Percentiles rank a stretch among this genome's conserved stretches.
phyloP scores from a whole-genome alignment of 2,797 vertebrate genomes.

The Sebastes cheni region DNA sequence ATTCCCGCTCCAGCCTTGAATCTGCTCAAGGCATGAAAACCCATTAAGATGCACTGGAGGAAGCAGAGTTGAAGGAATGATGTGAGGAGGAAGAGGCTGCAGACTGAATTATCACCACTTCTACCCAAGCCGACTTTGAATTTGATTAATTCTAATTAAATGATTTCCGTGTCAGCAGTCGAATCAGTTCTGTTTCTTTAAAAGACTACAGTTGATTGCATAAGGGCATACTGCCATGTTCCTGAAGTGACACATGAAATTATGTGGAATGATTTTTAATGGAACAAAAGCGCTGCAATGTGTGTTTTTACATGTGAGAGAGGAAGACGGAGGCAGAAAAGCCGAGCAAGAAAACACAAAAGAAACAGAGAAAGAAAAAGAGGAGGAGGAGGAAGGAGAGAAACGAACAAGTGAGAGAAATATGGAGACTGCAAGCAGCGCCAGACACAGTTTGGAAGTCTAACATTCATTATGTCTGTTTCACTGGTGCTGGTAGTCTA shows the following conservation, averaged over 20 bases:
- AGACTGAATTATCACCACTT: slow-evolving; percentile 49
- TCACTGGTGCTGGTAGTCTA: slow-evolving; percentile 49
- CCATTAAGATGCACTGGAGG: slow-evolving; percentile 70
- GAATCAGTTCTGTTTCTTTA: slow-evolving; percentile 31
- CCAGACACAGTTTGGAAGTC: slow-evolving; percentile 50
- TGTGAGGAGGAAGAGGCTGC: slow-evolving; percentile 38
- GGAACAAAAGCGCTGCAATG: background rate
- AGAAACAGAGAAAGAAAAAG: background rate
- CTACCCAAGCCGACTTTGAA: slow-evolving; percentile 40
- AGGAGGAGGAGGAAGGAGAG: slow-evolving; percentile 1
- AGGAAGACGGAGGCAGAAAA: background rate
- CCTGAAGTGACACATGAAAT: slow-evolving; percentile 30
- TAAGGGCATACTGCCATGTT: slow-evolving; percentile 17
- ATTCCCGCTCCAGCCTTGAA: slow-evolving; percentile 51
- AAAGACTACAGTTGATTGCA: slow-evolving; percentile 33
- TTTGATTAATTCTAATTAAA: slow-evolving; percentile 58
- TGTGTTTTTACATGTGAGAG: slow-evolving; percentile 13
- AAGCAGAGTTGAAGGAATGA: slow-evolving; percentile 51
- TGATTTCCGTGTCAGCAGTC: slow-evolving; percentile 36
- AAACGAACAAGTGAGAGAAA: slow-evolving; percentile 39
- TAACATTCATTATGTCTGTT: slow-evolving; percentile 71
- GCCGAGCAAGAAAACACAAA: background rate
- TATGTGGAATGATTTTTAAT: slow-evolving; percentile 17
- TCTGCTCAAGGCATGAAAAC: slow-evolving; percentile 70
- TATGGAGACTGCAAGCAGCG: slow-evolving; percentile 45